Percentiles rank a stretch among this genome's conserved stretches.
Conservation (phyloP, 2,113 vertebrate genomes). For the Chamaea fasciata region DNA sequence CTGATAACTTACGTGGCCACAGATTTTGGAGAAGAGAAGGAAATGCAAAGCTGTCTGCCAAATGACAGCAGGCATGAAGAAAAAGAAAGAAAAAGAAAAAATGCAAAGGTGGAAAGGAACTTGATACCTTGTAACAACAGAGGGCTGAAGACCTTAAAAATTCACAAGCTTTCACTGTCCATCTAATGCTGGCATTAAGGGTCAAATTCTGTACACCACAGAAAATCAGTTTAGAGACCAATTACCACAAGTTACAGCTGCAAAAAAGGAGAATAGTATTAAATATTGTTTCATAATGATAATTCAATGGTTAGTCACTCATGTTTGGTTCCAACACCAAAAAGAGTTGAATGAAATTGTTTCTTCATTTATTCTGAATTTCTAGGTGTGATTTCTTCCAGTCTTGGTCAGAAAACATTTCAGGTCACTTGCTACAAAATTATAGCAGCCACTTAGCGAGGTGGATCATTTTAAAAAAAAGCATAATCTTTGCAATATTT, state of each 20-base stretch:
- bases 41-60: constrained; percentile 1
- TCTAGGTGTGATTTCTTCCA: background rate
- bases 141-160: background rate
- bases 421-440: background rate
- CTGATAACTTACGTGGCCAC: background rate
- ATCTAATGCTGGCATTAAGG: background rate
- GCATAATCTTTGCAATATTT: background rate
- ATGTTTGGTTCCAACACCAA: background rate
- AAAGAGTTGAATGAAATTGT: background rate
- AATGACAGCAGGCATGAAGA: background rate
- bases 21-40: background rate
- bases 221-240: background rate
- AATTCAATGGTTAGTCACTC: background rate
- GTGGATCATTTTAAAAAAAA: background rate
- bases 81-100: background rate
- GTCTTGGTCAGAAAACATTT: background rate
- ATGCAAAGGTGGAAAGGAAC: background rate
- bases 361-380: background rate
- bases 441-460: background rate
- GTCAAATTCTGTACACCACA: background rate
- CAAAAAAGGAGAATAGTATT: background rate
- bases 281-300: background rate
- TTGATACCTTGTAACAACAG: background rate
- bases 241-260: background rate
- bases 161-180: background rate